Evolutionary conservation across 1,140 invertebrate species (phyloP).

Genomic region (Panulirus ornatus): DNA sequence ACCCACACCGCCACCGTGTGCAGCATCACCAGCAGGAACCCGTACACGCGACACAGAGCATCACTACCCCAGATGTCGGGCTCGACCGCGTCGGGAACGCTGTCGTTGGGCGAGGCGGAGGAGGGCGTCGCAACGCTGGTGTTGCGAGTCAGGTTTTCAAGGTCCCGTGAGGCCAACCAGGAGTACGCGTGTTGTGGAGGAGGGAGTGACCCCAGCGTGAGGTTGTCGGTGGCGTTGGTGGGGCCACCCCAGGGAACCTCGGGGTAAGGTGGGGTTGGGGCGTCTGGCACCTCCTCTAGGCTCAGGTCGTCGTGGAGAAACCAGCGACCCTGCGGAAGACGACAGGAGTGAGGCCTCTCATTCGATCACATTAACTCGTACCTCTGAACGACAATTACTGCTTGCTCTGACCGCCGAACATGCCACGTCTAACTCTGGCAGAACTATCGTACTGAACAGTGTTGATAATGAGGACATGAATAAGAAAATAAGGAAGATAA

Average conservation of each 20-base stretch:
- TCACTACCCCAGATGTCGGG: slow-evolving; percentile 54
- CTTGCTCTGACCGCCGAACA: too few species aligned
- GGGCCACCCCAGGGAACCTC: background rate
- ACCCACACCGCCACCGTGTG: slow-evolving; percentile 89
- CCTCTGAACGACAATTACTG: too few species aligned
- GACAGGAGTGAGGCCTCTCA: too few species aligned
- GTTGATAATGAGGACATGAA: too few species aligned
- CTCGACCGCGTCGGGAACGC: background rate
- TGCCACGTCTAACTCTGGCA: too few species aligned
- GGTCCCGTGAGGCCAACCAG: background rate
- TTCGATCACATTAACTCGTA: too few species aligned
- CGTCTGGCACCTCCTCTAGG: background rate
- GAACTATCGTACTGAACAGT: too few species aligned
- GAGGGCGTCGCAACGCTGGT: background rate
- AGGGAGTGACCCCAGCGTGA: background rate
- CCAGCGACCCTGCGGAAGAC: slow-evolving; percentile 28
- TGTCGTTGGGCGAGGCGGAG: background rate
- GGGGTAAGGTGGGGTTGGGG: background rate
- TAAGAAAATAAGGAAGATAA: too few species aligned
- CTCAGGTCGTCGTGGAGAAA: background rate
- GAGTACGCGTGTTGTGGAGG: background rate
- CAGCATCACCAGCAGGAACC: slow-evolving; percentile 81
- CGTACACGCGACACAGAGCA: slow-evolving; percentile 52
- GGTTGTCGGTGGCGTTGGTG: background rate
- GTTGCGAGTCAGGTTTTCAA: background rate